Base-by-base conservation (phyloP, 2,113 vertebrate genomes). In the Megatriorchis doriae region DNA sequence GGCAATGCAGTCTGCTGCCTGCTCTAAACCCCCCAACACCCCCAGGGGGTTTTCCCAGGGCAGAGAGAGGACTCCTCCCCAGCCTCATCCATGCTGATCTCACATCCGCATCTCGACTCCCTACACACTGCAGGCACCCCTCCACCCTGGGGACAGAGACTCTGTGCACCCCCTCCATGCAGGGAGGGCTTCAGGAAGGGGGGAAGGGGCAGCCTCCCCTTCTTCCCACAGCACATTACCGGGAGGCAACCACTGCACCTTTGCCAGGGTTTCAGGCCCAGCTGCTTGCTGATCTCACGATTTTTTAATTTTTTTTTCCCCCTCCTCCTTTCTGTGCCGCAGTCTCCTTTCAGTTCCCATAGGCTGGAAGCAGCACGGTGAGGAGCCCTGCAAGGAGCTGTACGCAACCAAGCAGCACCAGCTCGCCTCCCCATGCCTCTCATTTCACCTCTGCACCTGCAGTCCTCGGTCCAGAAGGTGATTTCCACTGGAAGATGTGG, bases 401-500 rank as follows among this genome's bases (percentile, higher is more conserved):
- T 81, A 66, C 1, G 13, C 15, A 19, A 42, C 16, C 5, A 5
- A 82, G 58, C 52, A 66, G 67, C 50, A 70, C 55, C 63, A 10
- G 2, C 66, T 84, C 4, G 0, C 42, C 56, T 79, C 71, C 55
- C 52, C 0, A 0, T 3, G 3, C 10, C 43, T 73, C 58, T 83
- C 47, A 16, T 0, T 40, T 62, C 50, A 40, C 43, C 27, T 74
- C 78, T 53, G 62, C 62, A 73, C 48, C 79, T 55, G 43, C 58
- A 91, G 6, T 56, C 67, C 36, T 34, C 0, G 0, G 13, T 45
- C 38, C 83, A 59, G n/a, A 70, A 90, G 65, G 55, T 55, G 52
- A 81, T 86, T 78, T 16, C 61, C 47, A 73, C 47, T 6, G 5
- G 56, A 42, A 55, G 68, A 90, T 1, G 0, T 29, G 65, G 68